Conservation (phyloP, 2,888 invertebrate genomes). For the Carterocephalus palaemon region DNA sequence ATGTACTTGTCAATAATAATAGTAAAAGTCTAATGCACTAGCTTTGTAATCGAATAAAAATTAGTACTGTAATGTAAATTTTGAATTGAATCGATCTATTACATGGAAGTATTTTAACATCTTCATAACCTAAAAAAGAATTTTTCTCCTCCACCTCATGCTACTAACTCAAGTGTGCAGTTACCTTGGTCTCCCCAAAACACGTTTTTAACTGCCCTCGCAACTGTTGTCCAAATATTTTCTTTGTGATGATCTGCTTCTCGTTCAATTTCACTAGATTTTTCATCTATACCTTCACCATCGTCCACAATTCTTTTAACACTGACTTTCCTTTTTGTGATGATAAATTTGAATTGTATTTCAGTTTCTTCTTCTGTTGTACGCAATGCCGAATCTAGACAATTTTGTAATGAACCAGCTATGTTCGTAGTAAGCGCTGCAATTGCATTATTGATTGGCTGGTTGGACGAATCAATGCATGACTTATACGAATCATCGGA, state of each 20-base stretch:
- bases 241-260: conserved; percentile 51
- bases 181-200: conserved; percentile 61
- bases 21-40: too few species aligned
- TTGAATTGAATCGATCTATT: too few species aligned
- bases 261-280: conserved; percentile 41
- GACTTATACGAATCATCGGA: conserved; percentile 63
- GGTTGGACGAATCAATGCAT: conserved; percentile 53
- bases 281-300: conserved; percentile 43
- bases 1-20: too few species aligned
- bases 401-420: conserved; percentile 62
- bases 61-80: too few species aligned
- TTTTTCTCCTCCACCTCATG: too few species aligned
- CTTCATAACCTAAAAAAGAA: too few species aligned
- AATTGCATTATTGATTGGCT: conserved; percentile 50
- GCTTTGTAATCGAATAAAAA: too few species aligned
- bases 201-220: conserved; percentile 65
- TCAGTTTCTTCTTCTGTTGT: conserved; percentile 66
- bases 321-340: conserved; percentile 65
- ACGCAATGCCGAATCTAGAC: conserved; percentile 56
- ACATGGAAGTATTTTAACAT: too few species aligned
- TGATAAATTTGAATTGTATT: conserved; percentile 71
- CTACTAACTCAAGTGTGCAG: too few species aligned
- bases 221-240: conserved; percentile 69
- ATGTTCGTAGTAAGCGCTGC: conserved; percentile 60
- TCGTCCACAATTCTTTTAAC: conserved; percentile 47